These are phyloP conservation scores for Eleginops maclovinus DNA, from an alignment of 2,113 vertebrate genomes.

Conservation along the genomic window DNA sequence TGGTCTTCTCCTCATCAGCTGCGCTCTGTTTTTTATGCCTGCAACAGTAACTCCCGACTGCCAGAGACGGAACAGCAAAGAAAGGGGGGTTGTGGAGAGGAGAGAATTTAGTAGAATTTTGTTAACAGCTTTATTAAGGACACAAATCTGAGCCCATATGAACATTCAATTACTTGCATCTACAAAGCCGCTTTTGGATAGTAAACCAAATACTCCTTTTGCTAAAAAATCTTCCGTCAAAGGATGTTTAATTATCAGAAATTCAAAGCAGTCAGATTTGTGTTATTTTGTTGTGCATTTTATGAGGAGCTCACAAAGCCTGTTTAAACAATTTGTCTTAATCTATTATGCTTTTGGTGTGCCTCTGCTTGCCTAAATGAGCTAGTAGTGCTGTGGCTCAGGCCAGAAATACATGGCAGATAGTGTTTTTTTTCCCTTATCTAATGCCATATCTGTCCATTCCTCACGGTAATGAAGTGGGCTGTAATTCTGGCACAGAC, in stretches of 20 bases:
- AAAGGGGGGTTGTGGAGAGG: not conserved
- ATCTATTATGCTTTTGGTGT: conserved; percentile 19
- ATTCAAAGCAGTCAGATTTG: conserved; percentile 6
- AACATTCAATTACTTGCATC: conserved; percentile 50
- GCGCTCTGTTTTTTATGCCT: conserved; percentile 17
- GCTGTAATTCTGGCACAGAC: conserved; percentile 74
- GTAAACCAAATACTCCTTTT: conserved; percentile 39
- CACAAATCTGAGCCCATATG: conserved; percentile 46
- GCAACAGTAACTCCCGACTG: conserved; percentile 33
- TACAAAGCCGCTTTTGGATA: conserved; percentile 36
- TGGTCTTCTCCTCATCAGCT: conserved; percentile 68
- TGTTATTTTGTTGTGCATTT: conserved; percentile 31
- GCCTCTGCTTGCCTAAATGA: conserved; percentile 39
- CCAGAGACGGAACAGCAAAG: not conserved
- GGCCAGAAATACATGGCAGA: conserved; percentile 54
- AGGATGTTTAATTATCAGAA: conserved; percentile 8
- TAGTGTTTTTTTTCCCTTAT: conserved; percentile 48
- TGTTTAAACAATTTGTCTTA: conserved; percentile 27
- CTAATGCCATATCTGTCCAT: conserved; percentile 62
- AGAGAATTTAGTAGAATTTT: conserved; percentile 12
- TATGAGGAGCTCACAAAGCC: conserved; percentile 11
- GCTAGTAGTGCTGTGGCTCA: conserved; percentile 25
- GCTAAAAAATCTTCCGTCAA: conserved; percentile 12
- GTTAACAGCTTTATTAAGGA: conserved; percentile 46
- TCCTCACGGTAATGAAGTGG: conserved; percentile 72